Evolutionary conservation across 2,113 vertebrate genomes (phyloP).

Genomic region (Corythornis madagascariensis): DNA sequence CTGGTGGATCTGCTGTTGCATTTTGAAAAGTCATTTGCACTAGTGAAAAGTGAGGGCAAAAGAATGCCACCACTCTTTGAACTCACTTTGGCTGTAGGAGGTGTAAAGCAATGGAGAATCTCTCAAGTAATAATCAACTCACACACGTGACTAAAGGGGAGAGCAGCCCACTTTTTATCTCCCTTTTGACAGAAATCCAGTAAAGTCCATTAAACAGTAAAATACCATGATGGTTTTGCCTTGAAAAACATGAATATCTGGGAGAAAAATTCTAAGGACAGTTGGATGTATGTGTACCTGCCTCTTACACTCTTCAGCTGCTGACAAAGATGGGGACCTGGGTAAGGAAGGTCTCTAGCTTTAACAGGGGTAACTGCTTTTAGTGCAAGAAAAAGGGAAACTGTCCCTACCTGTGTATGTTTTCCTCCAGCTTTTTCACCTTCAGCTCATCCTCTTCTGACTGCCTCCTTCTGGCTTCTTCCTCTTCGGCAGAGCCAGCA

Average conservation of each 20-base stretch:
- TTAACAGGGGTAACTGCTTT: neutral
- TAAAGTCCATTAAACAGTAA: neutral
- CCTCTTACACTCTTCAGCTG: neutral
- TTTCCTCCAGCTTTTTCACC: slow-evolving; percentile 89
- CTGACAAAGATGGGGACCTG: neutral
- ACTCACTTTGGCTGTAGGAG: neutral
- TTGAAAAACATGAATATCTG: neutral
- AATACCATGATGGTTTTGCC: neutral
- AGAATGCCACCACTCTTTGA: neutral
- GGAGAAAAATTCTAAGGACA: neutral
- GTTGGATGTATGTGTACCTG: neutral
- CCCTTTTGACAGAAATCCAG: neutral
- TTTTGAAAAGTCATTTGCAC: neutral
- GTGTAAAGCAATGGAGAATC: slow-evolving; percentile 57
- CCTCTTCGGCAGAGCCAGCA: slow-evolving; percentile 83
- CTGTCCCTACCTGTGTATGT: slow-evolving; percentile 85
- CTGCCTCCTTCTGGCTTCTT: slow-evolving; percentile 85
- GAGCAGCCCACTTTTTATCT: neutral
- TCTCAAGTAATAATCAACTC: neutral
- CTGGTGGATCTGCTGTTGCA: neutral
- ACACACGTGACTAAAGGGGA: neutral
- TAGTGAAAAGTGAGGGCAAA: neutral
- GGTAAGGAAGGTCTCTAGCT: neutral
- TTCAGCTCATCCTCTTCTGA: slow-evolving; percentile 91
- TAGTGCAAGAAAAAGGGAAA: neutral